Evolutionary conservation across 2,113 vertebrate genomes (phyloP).

Genomic region (Sorex fumeus): DNA sequence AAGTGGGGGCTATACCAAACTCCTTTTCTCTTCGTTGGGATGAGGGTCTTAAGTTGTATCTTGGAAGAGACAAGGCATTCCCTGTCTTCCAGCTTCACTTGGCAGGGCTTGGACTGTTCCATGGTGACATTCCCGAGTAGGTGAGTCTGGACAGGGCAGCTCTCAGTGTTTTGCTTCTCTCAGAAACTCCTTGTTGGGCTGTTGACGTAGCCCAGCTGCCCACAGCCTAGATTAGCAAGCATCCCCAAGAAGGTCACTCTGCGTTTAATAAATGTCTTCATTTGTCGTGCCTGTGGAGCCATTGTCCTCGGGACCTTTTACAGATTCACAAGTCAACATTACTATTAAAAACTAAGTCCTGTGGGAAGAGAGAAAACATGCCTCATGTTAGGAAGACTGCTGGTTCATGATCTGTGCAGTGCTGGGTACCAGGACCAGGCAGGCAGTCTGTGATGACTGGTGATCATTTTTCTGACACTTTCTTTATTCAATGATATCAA

Average conservation of each 20-base stretch:
- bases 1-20: neutral
- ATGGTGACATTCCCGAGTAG: neutral
- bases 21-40: neutral
- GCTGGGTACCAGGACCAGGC: too few relatives aligned
- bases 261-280: neutral
- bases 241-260: neutral
- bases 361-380: neutral
- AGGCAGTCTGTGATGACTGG: neutral
- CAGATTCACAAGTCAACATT: conserved; percentile 24
- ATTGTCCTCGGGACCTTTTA: neutral
- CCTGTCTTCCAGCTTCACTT: neutral
- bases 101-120: neutral
- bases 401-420: neutral
- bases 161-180: too few relatives aligned
- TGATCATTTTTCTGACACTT: conserved; percentile 27
- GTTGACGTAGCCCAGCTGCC: too few relatives aligned
- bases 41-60: neutral
- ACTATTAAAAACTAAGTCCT: neutral
- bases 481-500: conserved; percentile 61
- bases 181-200: too few relatives aligned
- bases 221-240: neutral
- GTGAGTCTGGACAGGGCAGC: too few relatives aligned
- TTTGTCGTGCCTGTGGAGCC: neutral
- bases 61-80: neutral
- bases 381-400: neutral